phyloP scores from a whole-genome alignment of 2,113 vertebrate genomes.

The Alexandromys fortis region DNA sequence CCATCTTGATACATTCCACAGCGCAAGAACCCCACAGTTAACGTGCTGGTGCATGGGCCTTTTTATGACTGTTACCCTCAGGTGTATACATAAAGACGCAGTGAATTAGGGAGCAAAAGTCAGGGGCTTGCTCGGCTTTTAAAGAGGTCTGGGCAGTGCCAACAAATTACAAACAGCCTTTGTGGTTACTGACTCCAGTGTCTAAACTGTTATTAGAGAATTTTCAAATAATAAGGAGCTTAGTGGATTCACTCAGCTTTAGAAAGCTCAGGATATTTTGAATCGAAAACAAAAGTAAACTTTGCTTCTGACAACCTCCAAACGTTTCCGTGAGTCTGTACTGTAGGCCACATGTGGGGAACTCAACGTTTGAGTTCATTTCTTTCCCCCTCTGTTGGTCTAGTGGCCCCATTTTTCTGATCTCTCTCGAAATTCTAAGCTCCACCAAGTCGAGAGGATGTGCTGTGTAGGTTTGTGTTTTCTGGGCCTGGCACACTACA shows the following conservation, averaged over 20 bases:
- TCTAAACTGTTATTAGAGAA: slow-evolving; percentile 72
- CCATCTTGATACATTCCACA: slow-evolving; percentile 65
- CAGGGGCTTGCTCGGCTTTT: slow-evolving; percentile 48
- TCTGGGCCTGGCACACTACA: neutral
- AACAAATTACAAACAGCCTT: slow-evolving; percentile 73
- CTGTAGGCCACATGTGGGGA: neutral
- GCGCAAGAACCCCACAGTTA: slow-evolving; percentile 45
- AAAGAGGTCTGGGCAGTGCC: slow-evolving; percentile 65
- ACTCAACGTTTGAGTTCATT: neutral
- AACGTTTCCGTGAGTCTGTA: neutral
- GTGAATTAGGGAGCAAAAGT: slow-evolving; percentile 60
- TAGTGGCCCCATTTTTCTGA: neutral
- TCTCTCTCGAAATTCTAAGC: neutral
- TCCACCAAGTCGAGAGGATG: neutral
- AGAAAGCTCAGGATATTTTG: slow-evolving; percentile 32
- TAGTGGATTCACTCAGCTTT: slow-evolving; percentile 45
- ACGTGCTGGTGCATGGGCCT: slow-evolving; percentile 41
- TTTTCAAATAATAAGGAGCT: slow-evolving; percentile 70
- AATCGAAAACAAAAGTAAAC: neutral
- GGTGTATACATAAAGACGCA: slow-evolving; percentile 49
- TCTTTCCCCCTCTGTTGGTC: neutral
- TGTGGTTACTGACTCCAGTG: slow-evolving; percentile 54
- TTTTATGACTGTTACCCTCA: slow-evolving; percentile 48
- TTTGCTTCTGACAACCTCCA: neutral
- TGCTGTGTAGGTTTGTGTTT: neutral